These are phyloP conservation scores for Dicerorhinus sumatrensis DNA, from an alignment of 2,113 vertebrate genomes.

Conservation along the genomic window DNA sequence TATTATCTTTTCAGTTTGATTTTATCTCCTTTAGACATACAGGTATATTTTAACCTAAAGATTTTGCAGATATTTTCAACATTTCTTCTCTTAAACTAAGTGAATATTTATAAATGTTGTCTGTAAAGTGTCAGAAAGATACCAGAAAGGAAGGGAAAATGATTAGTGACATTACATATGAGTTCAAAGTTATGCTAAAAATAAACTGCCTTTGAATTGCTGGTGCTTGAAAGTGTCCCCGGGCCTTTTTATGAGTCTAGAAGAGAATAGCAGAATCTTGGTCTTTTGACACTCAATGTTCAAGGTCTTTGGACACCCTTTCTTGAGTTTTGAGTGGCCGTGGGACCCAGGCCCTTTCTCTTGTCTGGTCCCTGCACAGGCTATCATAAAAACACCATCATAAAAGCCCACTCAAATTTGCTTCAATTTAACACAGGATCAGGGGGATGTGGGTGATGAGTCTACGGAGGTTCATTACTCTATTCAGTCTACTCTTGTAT, in stretches of 20 bases:
- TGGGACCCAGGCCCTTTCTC: neutral
- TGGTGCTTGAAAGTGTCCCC: neutral
- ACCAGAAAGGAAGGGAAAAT: neutral
- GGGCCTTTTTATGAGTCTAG: neutral
- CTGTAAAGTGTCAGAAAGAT: neutral
- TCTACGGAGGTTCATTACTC: neutral
- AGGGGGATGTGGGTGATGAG: neutral
- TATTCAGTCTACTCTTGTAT: neutral
- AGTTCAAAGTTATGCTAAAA: constrained; percentile 3
- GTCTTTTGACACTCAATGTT: neutral
- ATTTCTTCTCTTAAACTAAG: neutral
- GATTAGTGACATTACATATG: neutral
- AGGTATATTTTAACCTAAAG: neutral
- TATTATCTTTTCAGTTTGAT: neutral
- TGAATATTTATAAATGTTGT: neutral
- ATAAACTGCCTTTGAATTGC: neutral
- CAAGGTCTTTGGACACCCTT: neutral
- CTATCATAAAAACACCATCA: neutral
- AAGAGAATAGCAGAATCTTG: neutral
- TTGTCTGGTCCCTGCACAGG: neutral
- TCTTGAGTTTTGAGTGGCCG: neutral
- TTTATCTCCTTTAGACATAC: neutral
- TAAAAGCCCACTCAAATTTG: neutral
- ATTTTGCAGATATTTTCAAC: constrained; percentile 33
- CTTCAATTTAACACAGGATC: neutral